phyloP scores from a whole-genome alignment of 2,113 vertebrate species.

The Oryzias melastigma region DNA sequence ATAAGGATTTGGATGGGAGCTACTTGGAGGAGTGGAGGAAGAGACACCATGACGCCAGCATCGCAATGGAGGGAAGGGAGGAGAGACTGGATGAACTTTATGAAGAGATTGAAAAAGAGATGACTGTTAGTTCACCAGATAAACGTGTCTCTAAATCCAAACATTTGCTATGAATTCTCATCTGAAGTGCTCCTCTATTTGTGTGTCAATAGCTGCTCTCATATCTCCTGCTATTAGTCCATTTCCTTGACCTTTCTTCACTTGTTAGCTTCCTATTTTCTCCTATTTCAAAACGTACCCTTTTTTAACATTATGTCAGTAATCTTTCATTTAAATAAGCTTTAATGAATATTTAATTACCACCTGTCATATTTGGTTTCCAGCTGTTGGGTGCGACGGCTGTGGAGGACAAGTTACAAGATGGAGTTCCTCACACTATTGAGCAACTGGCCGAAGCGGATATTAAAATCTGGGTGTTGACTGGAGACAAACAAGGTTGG shows the following conservation, averaged over 20 bases:
- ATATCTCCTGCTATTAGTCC: no score
- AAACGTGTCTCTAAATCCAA: neutral
- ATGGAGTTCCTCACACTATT: constrained; percentile 90
- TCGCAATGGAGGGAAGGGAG: constrained; percentile 80
- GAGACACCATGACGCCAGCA: constrained; percentile 84
- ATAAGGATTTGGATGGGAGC: constrained; percentile 80
- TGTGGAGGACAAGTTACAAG: constrained; percentile 94
- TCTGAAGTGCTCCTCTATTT: no score
- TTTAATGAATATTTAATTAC: neutral
- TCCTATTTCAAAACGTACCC: no score
- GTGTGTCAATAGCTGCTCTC: no score
- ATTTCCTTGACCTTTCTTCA: no score
- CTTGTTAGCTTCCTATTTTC: no score
- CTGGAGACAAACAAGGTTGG: constrained; percentile 95
- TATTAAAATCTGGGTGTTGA: constrained; percentile 95
- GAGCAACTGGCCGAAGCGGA: constrained; percentile 86
- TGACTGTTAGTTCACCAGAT: constrained; percentile 75
- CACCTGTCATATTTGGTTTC: constrained; percentile 16
- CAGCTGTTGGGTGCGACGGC: constrained; percentile 89
- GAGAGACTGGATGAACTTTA: constrained; percentile 80
- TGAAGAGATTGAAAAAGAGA: constrained; percentile 90
- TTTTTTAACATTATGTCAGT: no score
- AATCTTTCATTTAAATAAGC: no score
- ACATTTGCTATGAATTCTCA: no score
- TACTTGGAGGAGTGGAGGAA: constrained; percentile 81